phyloP scores from a whole-genome alignment of 2,888 invertebrate genomes.

The Tetranychus piercei region DNA sequence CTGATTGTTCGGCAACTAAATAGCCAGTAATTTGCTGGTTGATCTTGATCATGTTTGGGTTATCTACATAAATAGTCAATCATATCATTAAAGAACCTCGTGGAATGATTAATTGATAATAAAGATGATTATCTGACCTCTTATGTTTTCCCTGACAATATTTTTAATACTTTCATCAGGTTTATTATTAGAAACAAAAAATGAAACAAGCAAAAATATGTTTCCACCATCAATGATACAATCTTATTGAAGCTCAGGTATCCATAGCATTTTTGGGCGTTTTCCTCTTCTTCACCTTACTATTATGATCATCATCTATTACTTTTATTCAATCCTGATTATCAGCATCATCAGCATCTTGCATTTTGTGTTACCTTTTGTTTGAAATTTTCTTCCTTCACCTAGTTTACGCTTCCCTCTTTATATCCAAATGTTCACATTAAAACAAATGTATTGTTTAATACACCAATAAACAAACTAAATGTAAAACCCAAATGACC shows the following conservation, averaged over 20 bases:
- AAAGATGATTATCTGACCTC: neutral
- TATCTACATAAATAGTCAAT: too few species aligned
- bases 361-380: too few species aligned
- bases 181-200: neutral
- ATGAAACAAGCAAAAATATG: neutral
- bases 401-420: too few species aligned
- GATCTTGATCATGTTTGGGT: too few species aligned
- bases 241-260: neutral
- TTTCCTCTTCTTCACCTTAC: neutral
- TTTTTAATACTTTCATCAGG: neutral
- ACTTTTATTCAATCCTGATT: neutral
- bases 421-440: too few species aligned
- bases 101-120: neutral
- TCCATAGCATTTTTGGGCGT: neutral
- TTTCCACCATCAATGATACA: neutral
- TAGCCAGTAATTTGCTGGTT: too few species aligned
- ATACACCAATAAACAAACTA: too few species aligned
- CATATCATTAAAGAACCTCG: neutral
- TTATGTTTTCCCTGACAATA: neutral
- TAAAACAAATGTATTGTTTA: too few species aligned
- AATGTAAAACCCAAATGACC: too few species aligned
- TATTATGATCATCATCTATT: neutral
- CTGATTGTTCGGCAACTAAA: too few species aligned
- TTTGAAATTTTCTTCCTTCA: too few species aligned
- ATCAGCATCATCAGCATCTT: slow-evolving; percentile 8